A percentile compares a stretch with the other conserved stretches of the same genome.
phyloP scores from a whole-genome alignment of 1,140 invertebrate species.

The Brevipalpus yothersi region DNA sequence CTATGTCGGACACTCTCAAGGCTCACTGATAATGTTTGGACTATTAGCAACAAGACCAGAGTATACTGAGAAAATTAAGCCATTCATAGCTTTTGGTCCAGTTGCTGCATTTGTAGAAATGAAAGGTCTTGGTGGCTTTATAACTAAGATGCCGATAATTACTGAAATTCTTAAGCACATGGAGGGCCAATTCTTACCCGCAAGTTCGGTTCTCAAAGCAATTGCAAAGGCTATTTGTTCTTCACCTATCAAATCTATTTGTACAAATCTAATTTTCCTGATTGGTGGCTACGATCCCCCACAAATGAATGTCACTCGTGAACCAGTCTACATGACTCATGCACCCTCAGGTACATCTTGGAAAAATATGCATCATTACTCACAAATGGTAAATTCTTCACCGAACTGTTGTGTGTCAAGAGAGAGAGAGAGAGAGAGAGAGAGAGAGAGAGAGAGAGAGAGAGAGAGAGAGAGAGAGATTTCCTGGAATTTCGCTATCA shows the following conservation, averaged over 20 bases:
- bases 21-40: conserved; percentile 33
- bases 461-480: too few species aligned
- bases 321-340: conserved; percentile 47
- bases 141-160: background rate
- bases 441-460: too few species aligned
- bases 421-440: too few species aligned
- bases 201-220: background rate
- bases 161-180: background rate
- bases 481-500: too few species aligned
- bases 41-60: conserved; percentile 33
- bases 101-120: conserved; percentile 41
- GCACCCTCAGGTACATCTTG: conserved; percentile 55
- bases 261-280: conserved; percentile 1
- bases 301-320: conserved; percentile 19
- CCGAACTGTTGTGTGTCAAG: too few species aligned
- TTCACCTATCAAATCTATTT: background rate
- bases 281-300: background rate
- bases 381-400: conserved; percentile 18
- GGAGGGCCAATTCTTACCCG: background rate
- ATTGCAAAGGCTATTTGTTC: background rate
- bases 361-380: conserved; percentile 31
- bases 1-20: conserved; percentile 36
- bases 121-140: conserved; percentile 28
- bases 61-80: conserved; percentile 30
- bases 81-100: conserved; percentile 39